Percentiles rank a stretch among this genome's conserved stretches.
Conservation (phyloP, 2,888 invertebrate genomes). For the Cheilosia variabilis region DNA sequence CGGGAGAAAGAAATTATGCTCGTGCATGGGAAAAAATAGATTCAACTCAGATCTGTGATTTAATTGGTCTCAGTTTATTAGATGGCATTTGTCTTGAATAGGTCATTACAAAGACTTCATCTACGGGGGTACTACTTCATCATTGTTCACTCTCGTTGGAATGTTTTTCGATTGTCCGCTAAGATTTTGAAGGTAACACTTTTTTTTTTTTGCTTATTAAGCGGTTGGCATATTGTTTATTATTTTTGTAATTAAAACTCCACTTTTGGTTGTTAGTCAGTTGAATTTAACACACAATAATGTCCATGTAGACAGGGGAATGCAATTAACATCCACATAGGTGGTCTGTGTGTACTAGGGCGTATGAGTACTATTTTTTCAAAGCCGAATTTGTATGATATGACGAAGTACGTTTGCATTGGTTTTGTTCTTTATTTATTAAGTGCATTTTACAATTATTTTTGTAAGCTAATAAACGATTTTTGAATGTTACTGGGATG, state of each 20-base stretch:
- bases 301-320: no score
- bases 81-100: conserved; percentile 11
- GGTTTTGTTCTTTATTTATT: no score
- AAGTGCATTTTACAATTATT: no score
- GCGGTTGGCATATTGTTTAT: no score
- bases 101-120: conserved; percentile 19
- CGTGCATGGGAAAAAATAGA: not conserved
- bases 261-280: no score
- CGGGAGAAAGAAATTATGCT: not conserved
- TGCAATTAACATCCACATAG: no score
- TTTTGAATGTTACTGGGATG: no score
- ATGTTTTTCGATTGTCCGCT: not conserved
- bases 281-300: no score
- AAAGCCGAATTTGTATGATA: no score
- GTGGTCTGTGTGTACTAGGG: not conserved
- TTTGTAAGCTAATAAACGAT: no score
- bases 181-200: not conserved
- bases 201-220: not conserved
- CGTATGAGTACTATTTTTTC: conserved; percentile 3
- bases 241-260: no score
- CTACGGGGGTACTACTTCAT: not conserved
- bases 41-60: not conserved
- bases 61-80: conserved; percentile 36
- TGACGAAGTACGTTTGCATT: no score
- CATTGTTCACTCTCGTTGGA: not conserved